These are phyloP conservation scores for Piliocolobus tephrosceles DNA, from an alignment of 2,113 vertebrate species.

Conservation along the genomic window DNA sequence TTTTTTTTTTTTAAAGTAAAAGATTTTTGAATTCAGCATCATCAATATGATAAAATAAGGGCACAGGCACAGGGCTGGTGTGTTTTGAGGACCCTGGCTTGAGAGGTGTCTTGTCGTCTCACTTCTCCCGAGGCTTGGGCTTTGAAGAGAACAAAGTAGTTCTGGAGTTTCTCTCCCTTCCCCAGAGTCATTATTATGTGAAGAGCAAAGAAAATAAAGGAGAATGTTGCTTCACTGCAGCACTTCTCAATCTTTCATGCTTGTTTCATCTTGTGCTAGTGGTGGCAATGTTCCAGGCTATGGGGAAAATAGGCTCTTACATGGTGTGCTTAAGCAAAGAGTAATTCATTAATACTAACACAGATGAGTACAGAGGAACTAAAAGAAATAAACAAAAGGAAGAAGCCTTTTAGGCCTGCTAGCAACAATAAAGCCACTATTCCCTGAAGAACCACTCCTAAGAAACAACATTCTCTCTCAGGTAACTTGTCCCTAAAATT, in stretches of 20 bases:
- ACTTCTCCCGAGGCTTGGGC: neutral
- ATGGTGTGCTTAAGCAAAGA: constrained; percentile 13
- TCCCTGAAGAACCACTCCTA: neutral
- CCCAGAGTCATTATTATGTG: constrained; percentile 52
- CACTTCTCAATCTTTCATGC: neutral
- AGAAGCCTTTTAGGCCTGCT: constrained; percentile 23
- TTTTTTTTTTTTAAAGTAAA: neutral
- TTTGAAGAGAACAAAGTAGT: constrained; percentile 63
- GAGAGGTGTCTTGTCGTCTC: neutral
- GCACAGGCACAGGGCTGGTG: neutral
- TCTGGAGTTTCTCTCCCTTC: constrained; percentile 44
- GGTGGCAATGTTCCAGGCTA: constrained; percentile 23
- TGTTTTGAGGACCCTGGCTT: neutral
- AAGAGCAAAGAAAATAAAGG: constrained; percentile 47
- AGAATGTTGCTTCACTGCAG: neutral
- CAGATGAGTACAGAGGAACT: neutral
- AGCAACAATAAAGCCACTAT: neutral
- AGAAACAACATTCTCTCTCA: neutral
- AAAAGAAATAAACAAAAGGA: constrained; percentile 42
- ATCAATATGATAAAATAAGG: neutral
- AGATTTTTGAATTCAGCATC: neutral
- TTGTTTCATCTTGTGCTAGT: constrained; percentile 56
- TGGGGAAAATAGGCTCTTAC: neutral
- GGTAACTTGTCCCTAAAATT: neutral
- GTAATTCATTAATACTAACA: constrained; percentile 47